Conservation (phyloP, 1,140 invertebrate species). For the Cepaea nemoralis region DNA sequence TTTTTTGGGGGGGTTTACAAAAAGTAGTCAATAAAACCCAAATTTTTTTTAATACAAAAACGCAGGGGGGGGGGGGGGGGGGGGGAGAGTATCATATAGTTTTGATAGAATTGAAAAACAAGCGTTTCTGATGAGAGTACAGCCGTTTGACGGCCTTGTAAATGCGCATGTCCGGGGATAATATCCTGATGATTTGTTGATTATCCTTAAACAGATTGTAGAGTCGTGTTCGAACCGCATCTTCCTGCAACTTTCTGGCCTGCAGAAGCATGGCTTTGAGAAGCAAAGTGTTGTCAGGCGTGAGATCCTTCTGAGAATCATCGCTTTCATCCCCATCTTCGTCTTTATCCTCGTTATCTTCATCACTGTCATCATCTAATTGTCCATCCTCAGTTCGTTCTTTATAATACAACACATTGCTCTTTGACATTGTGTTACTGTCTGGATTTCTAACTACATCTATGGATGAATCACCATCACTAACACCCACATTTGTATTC, state of each 20-base stretch:
- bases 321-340: no score
- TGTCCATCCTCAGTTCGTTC: not conserved
- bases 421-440: not conserved
- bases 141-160: constrained; percentile 10
- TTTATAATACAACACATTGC: not conserved
- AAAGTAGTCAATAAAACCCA: no score
- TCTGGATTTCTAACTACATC: not conserved
- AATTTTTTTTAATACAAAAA: no score
- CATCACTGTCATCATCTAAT: not conserved
- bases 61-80: no score
- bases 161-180: not conserved
- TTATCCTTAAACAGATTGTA: not conserved
- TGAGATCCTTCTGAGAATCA: not conserved
- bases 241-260: no score
- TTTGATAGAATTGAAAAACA: constrained; percentile 14
- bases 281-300: not conserved
- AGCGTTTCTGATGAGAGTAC: not conserved
- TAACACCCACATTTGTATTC: not conserved
- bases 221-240: no score
- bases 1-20: no score
- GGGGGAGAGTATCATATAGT: not conserved
- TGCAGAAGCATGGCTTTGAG: not conserved
- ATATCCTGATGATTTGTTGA: not conserved
- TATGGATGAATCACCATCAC: not conserved
- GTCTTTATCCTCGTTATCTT: not conserved